Conservation (phyloP, 2,797 vertebrate species). For the Dryobates pubescens region DNA sequence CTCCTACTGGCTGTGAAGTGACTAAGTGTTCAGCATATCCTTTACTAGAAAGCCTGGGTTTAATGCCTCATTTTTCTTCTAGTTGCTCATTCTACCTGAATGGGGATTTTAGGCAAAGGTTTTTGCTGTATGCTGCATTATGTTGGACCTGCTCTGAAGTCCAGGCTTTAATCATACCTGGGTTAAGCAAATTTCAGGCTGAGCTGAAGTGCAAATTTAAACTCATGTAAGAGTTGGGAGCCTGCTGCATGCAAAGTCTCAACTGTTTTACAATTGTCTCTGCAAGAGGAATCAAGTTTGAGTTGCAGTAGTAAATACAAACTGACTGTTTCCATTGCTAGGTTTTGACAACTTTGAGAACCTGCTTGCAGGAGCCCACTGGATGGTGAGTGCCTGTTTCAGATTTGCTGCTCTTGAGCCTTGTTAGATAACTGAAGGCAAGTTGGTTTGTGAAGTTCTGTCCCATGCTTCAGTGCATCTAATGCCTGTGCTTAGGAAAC, state of each 20-base stretch:
- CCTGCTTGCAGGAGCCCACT: slow-evolving; percentile 93
- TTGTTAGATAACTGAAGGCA: background rate
- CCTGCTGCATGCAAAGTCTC: background rate
- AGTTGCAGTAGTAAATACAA: background rate
- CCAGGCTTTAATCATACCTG: background rate
- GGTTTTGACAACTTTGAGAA: slow-evolving; percentile 96
- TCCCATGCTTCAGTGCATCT: fast-evolving
- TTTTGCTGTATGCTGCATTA: background rate
- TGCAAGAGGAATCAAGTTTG: background rate
- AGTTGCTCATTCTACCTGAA: background rate
- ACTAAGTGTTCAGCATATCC: background rate
- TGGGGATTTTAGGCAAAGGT: background rate
- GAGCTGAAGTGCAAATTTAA: background rate
- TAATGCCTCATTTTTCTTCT: background rate
- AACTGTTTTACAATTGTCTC: background rate
- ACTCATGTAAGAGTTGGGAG: background rate
- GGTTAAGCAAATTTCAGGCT: background rate
- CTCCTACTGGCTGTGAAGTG: background rate
- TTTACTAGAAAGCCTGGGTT: background rate
- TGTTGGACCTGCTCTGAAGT: background rate
- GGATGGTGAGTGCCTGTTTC: slow-evolving; percentile 87
- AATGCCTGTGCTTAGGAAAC: background rate
- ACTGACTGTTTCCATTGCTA: slow-evolving; percentile 61
- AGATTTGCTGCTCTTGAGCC: background rate
- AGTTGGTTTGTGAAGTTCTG: background rate